Conservation (phyloP, 2,113 vertebrate species). For the Pomatorhinus ruficollis region DNA sequence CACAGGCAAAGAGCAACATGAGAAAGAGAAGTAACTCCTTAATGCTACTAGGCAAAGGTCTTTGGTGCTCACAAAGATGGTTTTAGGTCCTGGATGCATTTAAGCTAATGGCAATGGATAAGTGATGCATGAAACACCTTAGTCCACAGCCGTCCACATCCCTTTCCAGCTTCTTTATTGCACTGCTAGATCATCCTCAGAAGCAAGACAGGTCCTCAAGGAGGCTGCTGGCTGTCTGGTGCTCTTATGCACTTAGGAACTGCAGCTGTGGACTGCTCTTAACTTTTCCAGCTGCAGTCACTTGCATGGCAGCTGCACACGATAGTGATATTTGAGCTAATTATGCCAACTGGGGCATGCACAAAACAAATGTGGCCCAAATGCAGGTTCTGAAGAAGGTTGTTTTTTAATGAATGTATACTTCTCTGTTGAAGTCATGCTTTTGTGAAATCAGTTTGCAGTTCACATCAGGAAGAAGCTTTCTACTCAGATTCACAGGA, state of each 20-base stretch:
- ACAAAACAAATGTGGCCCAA: not conserved
- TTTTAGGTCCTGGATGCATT: not conserved
- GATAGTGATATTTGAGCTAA: not conserved
- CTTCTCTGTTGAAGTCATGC: not conserved
- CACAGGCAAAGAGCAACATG: not conserved
- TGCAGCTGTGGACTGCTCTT: not conserved
- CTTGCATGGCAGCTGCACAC: not conserved
- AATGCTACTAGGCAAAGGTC: not conserved
- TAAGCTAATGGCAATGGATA: not conserved
- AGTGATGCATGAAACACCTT: not conserved
- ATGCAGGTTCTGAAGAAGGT: not conserved
- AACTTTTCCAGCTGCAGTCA: not conserved
- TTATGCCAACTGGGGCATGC: not conserved
- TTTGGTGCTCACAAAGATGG: not conserved
- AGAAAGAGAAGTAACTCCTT: not conserved
- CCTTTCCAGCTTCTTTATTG: not conserved
- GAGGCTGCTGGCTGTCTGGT: not conserved
- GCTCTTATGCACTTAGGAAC: not conserved
- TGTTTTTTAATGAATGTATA: not conserved
- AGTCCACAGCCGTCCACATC: not conserved
- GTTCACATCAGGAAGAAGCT: not conserved
- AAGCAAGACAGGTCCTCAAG: not conserved
- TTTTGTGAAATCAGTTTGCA: not conserved
- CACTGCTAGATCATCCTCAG: not conserved
- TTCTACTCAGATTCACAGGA: not conserved